Conservation (phyloP, 1,140 invertebrate species). For the Drosophila jambulina region DNA sequence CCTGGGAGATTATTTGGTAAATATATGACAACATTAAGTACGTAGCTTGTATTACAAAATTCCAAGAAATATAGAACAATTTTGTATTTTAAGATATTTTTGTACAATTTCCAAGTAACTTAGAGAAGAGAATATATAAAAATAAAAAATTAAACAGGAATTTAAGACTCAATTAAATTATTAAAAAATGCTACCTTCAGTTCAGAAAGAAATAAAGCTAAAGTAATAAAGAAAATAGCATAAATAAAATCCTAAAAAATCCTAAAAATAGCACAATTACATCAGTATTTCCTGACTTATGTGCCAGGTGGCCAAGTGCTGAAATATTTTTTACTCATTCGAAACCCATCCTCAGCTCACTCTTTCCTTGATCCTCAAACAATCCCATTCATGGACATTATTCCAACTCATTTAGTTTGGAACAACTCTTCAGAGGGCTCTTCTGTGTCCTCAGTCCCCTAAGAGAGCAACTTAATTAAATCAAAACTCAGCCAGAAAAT, state of each 20-base stretch:
- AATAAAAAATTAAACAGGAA: not conserved
- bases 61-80: not conserved
- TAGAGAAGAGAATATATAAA: not conserved
- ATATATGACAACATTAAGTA: no score
- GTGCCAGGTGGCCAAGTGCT: slow-evolving; percentile 13
- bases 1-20: no score
- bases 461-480: slow-evolving; percentile 72
- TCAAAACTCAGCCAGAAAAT: slow-evolving; percentile 70
- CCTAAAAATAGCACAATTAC: not conserved
- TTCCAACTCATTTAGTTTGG: slow-evolving; percentile 71
- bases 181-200: not conserved
- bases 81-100: not conserved
- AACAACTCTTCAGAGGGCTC: slow-evolving; percentile 21
- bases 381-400: slow-evolving; percentile 43
- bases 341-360: not conserved
- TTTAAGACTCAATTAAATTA: not conserved
- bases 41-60: not conserved
- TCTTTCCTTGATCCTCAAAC: slow-evolving; percentile 6
- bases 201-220: not conserved
- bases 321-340: not conserved
- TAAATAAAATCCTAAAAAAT: not conserved
- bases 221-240: not conserved
- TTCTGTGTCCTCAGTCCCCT: slow-evolving; percentile 7
- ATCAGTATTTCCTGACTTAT: not conserved
- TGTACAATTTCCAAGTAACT: not conserved